Conservation (phyloP, 2,113 vertebrate genomes). For the Cathartes aura region DNA sequence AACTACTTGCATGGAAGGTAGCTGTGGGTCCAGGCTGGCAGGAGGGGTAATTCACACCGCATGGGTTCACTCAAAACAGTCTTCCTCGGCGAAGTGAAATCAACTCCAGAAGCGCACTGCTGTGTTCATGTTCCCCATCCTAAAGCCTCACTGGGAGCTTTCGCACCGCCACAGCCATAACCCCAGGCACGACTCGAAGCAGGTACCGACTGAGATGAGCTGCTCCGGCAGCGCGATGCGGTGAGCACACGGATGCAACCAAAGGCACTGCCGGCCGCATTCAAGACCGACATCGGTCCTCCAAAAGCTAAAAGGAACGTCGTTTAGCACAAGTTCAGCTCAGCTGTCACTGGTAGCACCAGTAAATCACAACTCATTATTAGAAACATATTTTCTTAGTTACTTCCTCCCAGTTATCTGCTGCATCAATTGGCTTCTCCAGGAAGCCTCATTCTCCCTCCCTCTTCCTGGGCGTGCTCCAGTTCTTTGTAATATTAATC, state of each 20-base stretch:
- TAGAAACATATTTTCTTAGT: not conserved
- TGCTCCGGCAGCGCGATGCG: not conserved
- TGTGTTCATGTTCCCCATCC: not conserved
- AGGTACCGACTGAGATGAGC: not conserved
- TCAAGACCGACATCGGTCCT: not conserved
- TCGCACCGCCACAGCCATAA: not conserved
- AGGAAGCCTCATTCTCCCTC: not conserved
- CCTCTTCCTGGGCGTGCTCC: not conserved
- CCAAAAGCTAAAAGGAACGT: not conserved
- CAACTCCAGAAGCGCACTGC: not conserved
- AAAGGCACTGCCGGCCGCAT: not conserved
- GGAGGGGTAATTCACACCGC: not conserved
- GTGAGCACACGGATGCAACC: not conserved
- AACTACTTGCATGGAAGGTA: not conserved
- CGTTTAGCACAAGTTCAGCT: not conserved
- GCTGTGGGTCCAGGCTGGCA: not conserved
- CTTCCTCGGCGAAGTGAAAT: not conserved
- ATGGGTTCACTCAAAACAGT: not conserved
- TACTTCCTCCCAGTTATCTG: not conserved
- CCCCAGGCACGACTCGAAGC: not conserved
- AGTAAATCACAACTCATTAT: not conserved
- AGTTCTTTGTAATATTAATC: not conserved
- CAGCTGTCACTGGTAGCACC: not conserved
- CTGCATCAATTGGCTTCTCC: not conserved
- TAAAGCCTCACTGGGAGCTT: not conserved